These are phyloP conservation scores for Gnatocerus cornutus DNA, from an alignment of 2,888 invertebrate genomes.

Conservation along the genomic window DNA sequence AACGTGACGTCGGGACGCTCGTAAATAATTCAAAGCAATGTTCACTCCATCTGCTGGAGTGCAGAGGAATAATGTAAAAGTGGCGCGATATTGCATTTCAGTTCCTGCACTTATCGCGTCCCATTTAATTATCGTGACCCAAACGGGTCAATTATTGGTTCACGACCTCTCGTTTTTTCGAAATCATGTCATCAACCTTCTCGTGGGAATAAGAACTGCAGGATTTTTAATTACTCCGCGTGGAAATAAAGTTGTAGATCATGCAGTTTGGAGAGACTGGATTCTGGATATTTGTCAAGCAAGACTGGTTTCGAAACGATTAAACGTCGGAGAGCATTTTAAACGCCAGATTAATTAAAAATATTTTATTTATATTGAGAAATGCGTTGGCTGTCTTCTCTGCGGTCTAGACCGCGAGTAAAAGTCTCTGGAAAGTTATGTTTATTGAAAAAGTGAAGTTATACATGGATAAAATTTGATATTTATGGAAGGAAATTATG, in stretches of 20 bases:
- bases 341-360: slow-evolving; percentile 9
- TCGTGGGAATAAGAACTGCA: not conserved
- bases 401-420: slow-evolving; percentile 6
- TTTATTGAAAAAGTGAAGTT: slow-evolving; percentile 10
- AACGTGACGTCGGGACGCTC: slow-evolving; percentile 1
- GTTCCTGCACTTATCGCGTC: slow-evolving; percentile 19
- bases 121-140: slow-evolving; percentile 22
- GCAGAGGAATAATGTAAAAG: slow-evolving; percentile 47
- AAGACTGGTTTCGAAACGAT: slow-evolving; percentile 21
- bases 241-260: slow-evolving; percentile 14
- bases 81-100: slow-evolving; percentile 50
- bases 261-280: not conserved
- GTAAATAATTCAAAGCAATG: slow-evolving; percentile 50
- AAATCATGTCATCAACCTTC: slow-evolving; percentile 11
- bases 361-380: slow-evolving; percentile 8
- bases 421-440: not conserved
- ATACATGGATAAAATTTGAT: slow-evolving; percentile 1
- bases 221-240: slow-evolving; percentile 1
- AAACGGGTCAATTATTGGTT: slow-evolving; percentile 6
- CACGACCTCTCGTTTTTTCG: slow-evolving; percentile 1
- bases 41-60: slow-evolving; percentile 58
- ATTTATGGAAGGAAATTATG: slow-evolving; percentile 13
- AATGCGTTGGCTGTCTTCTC: slow-evolving; percentile 1
- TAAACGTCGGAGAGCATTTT: not conserved
- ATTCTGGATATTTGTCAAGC: slow-evolving; percentile 3